Conservation (phyloP, 2,888 invertebrate species). For the Adelphocoris suturalis region DNA sequence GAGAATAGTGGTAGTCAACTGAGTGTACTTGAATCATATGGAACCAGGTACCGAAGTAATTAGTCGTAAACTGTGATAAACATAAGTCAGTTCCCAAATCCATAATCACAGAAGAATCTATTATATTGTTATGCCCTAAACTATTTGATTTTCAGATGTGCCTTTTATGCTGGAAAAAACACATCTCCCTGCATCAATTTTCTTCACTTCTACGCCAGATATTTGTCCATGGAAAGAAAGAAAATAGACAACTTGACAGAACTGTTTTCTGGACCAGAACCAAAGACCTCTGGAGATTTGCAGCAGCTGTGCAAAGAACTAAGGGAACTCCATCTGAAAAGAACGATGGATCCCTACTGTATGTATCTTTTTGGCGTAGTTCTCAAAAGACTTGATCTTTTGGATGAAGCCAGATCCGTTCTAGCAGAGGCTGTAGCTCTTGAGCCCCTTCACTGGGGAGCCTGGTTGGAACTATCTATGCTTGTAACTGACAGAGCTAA, state of each 20-base stretch:
- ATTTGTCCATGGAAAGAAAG: conserved; percentile 94
- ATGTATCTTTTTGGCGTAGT: conserved; percentile 95
- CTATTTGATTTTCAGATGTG: conserved; percentile 81
- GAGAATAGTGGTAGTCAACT: too few species aligned
- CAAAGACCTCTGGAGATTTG: conserved; percentile 80
- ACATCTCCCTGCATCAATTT: conserved; percentile 87
- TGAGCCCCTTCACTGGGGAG: conserved; percentile 94
- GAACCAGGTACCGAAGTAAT: too few species aligned
- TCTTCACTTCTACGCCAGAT: conserved; percentile 90
- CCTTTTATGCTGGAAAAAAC: conserved; percentile 88
- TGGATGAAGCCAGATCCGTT: conserved; percentile 87
- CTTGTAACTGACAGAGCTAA: conserved; percentile 91
- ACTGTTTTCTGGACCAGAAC: conserved; percentile 82
- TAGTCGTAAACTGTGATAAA: too few species aligned
- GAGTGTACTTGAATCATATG: too few species aligned
- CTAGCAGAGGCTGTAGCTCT: conserved; percentile 88
- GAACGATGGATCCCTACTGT: conserved; percentile 90
- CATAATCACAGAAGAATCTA: too few species aligned
- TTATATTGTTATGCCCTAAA: too few species aligned
- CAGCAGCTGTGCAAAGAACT: conserved; percentile 82
- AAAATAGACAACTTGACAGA: conserved; percentile 90
- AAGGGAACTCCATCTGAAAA: conserved; percentile 80
- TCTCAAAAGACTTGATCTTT: conserved; percentile 90
- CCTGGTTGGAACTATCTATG: conserved; percentile 94
- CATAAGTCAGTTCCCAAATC: too few species aligned